Evolutionary conservation across 2,797 vertebrate species (phyloP), one percentile per base, ranked within the genome.

Genomic region (Astyanax mexicanus): DNA sequence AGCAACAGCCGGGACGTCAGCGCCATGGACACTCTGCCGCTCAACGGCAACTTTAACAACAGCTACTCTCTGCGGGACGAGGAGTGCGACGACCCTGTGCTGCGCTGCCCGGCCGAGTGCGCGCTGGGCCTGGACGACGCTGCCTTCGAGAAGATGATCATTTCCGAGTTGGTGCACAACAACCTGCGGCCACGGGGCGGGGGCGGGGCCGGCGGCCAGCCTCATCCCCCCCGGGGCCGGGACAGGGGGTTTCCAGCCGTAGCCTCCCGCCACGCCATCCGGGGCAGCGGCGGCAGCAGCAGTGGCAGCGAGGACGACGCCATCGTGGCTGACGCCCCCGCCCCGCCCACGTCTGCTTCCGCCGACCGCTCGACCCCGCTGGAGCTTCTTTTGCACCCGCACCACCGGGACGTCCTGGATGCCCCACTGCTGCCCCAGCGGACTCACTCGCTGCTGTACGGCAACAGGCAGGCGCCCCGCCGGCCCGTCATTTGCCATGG

Each of bases 41-140:
- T 99, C 94, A 99, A 98, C 89, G 98, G 97, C 93, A 99, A 99
- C 89, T 99, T 99, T 90, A 99, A 98, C 95, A 99, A 98, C 93
- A 99, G 97, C 93, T 99, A 99, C 92, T 98, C 97, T 23, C 90
- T 96, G 91, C 95, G 95, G 77, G 96, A 97, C 6, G 95, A 96
- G 69, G 95, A 97, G 90, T 98, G 97, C 79, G 93, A 92, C 7
- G 94, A 96, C 54, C 90, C 91, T 51, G 89, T 93, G 0, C 90
- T 97, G 74, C 93, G 94, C 83, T 95, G 95, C 66, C 81, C 91
- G 4, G 92, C 94, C 79, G 96, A 96, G 90, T 95, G 96, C 90
- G 94, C 93, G 84, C 94, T 97, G 84, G 95, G 93, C 91, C 92
- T 99, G 92, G 96, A 98, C 79, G 97, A 99, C 68, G 93, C 94